phyloP scores from a whole-genome alignment of 2,888 invertebrate genomes.

The Hyppa rectilinea region DNA sequence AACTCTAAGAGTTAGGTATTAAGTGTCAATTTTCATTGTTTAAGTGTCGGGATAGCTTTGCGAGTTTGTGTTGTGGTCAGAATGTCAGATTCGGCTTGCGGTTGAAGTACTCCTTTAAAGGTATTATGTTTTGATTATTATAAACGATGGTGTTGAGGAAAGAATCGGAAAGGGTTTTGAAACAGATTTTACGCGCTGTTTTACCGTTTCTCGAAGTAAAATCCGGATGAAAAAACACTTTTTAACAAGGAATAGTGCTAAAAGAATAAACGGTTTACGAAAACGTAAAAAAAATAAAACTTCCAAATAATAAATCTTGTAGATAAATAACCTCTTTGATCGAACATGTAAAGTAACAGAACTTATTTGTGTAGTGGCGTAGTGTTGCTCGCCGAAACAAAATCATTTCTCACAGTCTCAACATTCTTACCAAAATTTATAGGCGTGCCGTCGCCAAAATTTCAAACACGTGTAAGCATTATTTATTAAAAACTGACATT shows the following conservation, averaged over 20 bases:
- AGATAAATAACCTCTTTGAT: constrained; percentile 38
- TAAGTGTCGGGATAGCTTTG: constrained; percentile 45
- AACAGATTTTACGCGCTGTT: constrained; percentile 18
- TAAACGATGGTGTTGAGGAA: constrained; percentile 45
- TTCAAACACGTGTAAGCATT: constrained; percentile 43
- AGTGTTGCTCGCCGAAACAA: constrained; percentile 25
- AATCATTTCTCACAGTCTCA: constrained; percentile 48
- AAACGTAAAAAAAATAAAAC: constrained; percentile 19
- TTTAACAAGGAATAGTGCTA: constrained; percentile 23
- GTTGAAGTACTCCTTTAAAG: constrained; percentile 58
- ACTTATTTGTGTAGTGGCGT: constrained; percentile 38
- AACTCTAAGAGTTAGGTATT: constrained; percentile 24
- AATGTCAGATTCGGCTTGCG: constrained; percentile 62
- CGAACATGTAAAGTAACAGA: constrained; percentile 32
- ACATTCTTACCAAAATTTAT: constrained; percentile 53
- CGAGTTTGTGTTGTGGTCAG: constrained; percentile 58
- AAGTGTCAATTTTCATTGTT: constrained; percentile 45
- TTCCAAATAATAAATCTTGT: constrained; percentile 28
- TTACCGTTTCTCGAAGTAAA: constrained; percentile 26
- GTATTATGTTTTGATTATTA: constrained; percentile 59
- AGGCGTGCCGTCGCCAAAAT: constrained; percentile 49
- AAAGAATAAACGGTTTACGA: constrained; percentile 16
- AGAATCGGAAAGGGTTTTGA: constrained; percentile 35
- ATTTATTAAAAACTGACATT: constrained; percentile 47
- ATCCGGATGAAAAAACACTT: constrained; percentile 12